Evolutionary conservation across 2,797 vertebrate species (phyloP), one percentile per base, ranked within the genome.

Genomic region (Podarcis siculus): DNA sequence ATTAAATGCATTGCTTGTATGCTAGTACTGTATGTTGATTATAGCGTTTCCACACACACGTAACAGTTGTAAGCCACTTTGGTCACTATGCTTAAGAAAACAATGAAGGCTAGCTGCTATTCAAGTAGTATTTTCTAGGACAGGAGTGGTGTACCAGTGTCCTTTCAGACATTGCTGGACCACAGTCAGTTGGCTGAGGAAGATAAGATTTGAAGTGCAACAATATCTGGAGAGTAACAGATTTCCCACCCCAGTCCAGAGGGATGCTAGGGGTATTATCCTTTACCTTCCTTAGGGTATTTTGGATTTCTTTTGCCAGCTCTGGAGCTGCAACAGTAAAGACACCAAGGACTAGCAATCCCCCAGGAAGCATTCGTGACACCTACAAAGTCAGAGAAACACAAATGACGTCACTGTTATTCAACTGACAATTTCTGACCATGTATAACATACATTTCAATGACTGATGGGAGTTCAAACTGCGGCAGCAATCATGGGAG

Each of bases 281-380:
- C 67, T 95, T 97, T 91, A 99, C 99, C 97, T 97, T 98, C 90
- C 97, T 97, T 67, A 99, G 94, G 49, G 96, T 95, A 84, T 95
- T 97, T 66, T 98, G 97, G 64, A 97, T 94, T 1, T 99, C 98
- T 90, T 98, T 98, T 45, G 96, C 94, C 87, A 97, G 90, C 71
- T 99, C 98, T 82, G 97, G 95, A 87, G 97, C 95, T 73, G 96
- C 95, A 92, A 99, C 94, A 88, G 98, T 96, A 93, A 99, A 99
- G 61, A 99, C 96, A 86, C 99, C 99, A 35, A 99, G 92, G 78
- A 99, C 96, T 87, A 96, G 91, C 87, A 99, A 92, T 61, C 99
- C 99, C 79, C 98, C 99, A 19, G 98, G 98, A 75, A 99, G 96
- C 98, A 99, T 99, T 93, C 98, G 97, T 90, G 98, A 98, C 80